Evolutionary conservation across 2,888 invertebrate genomes (phyloP).

Genomic region (Stenurella melanura): DNA sequence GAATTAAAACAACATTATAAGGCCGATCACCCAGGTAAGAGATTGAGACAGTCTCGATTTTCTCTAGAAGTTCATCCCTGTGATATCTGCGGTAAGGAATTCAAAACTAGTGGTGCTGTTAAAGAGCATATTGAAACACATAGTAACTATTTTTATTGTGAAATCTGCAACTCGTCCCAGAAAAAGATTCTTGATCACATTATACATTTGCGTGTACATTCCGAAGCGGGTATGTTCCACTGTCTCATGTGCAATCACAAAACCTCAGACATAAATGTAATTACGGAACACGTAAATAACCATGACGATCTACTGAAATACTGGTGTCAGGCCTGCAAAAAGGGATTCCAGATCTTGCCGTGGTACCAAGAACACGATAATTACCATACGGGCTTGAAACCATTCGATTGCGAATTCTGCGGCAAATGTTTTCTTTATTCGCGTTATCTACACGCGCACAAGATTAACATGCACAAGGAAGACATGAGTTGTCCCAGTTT

Average conservation of each 20-base stretch:
- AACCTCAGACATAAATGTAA: slow-evolving; percentile 66
- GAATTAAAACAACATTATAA: slow-evolving; percentile 65
- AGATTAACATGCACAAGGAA: slow-evolving; percentile 68
- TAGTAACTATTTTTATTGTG: slow-evolving; percentile 70
- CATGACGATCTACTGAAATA: slow-evolving; percentile 73
- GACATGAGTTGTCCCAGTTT: slow-evolving; percentile 63
- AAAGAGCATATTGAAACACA: slow-evolving; percentile 71
- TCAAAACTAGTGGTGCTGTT: slow-evolving; percentile 65
- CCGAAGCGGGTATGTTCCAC: slow-evolving; percentile 65
- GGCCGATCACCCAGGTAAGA: slow-evolving; percentile 62
- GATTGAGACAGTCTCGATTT: slow-evolving; percentile 61
- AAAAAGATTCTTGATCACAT: slow-evolving; percentile 70
- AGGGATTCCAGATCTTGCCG: slow-evolving; percentile 76
- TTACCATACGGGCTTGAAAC: slow-evolving; percentile 76
- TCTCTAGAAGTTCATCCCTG: slow-evolving; percentile 63
- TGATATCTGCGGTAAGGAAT: slow-evolving; percentile 69
- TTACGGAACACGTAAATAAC: slow-evolving; percentile 68
- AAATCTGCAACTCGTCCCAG: slow-evolving; percentile 68
- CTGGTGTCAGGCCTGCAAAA: slow-evolving; percentile 76
- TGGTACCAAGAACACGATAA: slow-evolving; percentile 78
- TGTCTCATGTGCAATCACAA: slow-evolving; percentile 70
- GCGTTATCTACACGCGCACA: slow-evolving; percentile 70
- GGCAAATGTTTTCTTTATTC: slow-evolving; percentile 74
- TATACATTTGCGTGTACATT: slow-evolving; percentile 69
- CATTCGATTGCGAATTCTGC: slow-evolving; percentile 76